Conservation (phyloP, 2,113 vertebrate species). For the Martes martes region DNA sequence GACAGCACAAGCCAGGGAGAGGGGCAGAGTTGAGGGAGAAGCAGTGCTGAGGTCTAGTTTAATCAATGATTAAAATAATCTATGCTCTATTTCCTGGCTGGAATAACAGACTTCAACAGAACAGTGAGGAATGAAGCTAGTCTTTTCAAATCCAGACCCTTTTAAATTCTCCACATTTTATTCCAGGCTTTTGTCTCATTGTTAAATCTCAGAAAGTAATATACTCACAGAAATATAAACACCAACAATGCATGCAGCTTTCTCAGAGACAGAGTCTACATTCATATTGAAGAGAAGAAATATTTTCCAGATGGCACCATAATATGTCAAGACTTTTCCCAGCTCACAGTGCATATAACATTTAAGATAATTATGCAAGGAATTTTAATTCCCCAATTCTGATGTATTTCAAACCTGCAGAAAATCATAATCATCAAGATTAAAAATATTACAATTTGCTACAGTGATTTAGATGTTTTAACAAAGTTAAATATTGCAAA, state of each 20-base stretch:
- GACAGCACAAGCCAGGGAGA: no score
- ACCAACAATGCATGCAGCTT: background rate
- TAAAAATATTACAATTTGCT: constrained; percentile 5
- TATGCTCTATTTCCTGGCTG: background rate
- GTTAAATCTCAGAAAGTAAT: constrained; percentile 21
- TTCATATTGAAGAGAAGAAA: background rate
- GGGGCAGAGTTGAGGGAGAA: no score
- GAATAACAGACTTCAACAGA: background rate
- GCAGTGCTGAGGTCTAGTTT: no score
- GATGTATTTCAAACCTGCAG: background rate
- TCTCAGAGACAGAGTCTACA: background rate
- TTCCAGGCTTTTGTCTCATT: background rate
- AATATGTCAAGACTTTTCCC: background rate
- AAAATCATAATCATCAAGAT: background rate
- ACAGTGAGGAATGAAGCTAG: background rate
- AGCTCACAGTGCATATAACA: background rate
- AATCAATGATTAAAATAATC: background rate
- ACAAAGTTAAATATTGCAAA: constrained; percentile 4
- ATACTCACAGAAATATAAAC: background rate
- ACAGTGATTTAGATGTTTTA: background rate
- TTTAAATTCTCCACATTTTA: background rate
- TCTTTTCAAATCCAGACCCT: background rate
- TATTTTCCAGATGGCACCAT: background rate
- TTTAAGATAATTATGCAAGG: background rate
- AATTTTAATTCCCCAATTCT: background rate